phyloP scores from a whole-genome alignment of 2,888 invertebrate species.

The Leptothorax acervorum region DNA sequence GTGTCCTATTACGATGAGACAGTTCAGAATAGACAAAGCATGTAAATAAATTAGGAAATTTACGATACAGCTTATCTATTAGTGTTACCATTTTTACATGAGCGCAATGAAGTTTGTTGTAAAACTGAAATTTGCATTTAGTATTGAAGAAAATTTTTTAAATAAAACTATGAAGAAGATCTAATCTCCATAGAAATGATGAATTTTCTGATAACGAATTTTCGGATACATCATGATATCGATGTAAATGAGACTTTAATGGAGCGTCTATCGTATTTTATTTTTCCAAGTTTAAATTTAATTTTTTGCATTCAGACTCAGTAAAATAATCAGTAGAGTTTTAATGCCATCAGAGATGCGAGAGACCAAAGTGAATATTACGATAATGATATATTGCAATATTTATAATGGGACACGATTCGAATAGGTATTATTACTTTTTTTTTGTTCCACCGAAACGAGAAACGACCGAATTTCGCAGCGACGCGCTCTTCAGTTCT shows the following conservation, averaged over 20 bases:
- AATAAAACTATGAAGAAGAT: not conserved
- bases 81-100: not conserved
- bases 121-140: not conserved
- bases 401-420: not conserved
- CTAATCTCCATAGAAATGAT: not conserved
- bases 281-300: not conserved
- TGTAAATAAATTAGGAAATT: not conserved
- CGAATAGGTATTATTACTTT: constrained; percentile 10
- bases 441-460: not conserved
- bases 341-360: not conserved
- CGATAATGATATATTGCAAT: constrained; percentile 5
- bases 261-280: not conserved
- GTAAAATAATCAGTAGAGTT: not conserved
- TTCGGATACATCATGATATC: not conserved
- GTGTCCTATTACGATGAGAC: not conserved
- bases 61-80: not conserved
- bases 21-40: not conserved
- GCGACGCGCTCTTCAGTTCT: not conserved
- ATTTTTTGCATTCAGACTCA: not conserved
- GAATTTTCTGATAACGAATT: not conserved
- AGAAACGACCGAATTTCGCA: not conserved
- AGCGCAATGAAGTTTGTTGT: not conserved
- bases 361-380: constrained; percentile 7
- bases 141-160: not conserved
- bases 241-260: not conserved